Percentiles rank a stretch among this genome's conserved stretches.
phyloP scores from a whole-genome alignment of 2,888 invertebrate species.

The Andrena bucephala region DNA sequence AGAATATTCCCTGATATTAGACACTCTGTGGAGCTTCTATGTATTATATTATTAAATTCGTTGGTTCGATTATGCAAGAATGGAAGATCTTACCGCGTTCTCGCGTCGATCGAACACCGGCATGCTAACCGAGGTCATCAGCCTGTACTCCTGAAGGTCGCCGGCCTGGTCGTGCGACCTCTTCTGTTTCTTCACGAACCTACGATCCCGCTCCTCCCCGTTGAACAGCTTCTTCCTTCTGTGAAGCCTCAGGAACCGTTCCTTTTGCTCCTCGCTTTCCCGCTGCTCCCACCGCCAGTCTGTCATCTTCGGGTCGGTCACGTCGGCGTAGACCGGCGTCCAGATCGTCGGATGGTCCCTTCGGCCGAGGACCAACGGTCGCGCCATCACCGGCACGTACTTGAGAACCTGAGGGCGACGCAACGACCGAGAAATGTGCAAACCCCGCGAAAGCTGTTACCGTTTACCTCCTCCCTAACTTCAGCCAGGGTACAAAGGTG shows the following conservation, averaged over 20 bases:
- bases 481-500: constrained; percentile 98
- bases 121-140: constrained; percentile 97
- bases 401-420: constrained; percentile 87
- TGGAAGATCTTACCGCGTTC: constrained; percentile 90
- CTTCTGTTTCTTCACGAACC: constrained; percentile 86
- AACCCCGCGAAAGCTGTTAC: not conserved
- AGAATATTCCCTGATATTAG: not conserved
- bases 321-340: constrained; percentile 98
- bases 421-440: not conserved
- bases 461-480: constrained; percentile 95
- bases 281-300: constrained; percentile 96
- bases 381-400: constrained; percentile 98
- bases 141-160: constrained; percentile 88
- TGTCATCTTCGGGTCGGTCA: constrained; percentile 95
- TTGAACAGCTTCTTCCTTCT: constrained; percentile 87
- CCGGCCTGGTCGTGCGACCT: constrained; percentile 87
- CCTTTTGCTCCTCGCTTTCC: constrained; percentile 92
- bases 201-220: constrained; percentile 88
- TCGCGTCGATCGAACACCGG: constrained; percentile 96
- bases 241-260: constrained; percentile 90
- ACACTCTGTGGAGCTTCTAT: not conserved
- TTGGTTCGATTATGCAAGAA: not conserved
- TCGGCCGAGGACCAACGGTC: constrained; percentile 95
- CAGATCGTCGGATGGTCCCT: constrained; percentile 96
- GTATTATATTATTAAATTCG: not conserved